Evolutionary conservation across 2,888 invertebrate genomes (phyloP), one percentile per base, ranked within the genome.

Genomic region (Abrostola triplasia): DNA sequence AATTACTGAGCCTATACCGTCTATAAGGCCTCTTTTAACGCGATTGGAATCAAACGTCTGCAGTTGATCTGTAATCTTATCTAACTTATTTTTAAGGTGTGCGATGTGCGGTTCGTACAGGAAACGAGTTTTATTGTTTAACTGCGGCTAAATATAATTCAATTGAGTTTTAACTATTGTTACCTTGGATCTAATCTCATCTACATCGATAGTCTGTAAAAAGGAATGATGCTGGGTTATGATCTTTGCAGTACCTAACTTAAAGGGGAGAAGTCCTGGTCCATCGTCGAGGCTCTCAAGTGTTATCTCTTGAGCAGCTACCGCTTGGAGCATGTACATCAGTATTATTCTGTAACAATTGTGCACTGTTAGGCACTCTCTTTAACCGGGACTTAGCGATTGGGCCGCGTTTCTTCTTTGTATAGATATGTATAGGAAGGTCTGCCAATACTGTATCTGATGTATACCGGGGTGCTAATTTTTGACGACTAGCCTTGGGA

Each of bases 401-500:
- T 1, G 61, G 51, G 0, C 61, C 44, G 6, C 35, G 24, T 8
- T 44, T 44, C 8, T 44, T 44, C 1, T 12, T 12, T 0, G 44
- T 44, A 44, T 44, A 44, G 2, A 44, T 56, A 1, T 62, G 60
- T 13, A 56, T 62, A 1, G 51, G 56, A 11, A 55, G 13, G 8
- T 55, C 50, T 0, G 55, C 50, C 50, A 61, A 4, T 0, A 62
- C 62, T 8, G 62, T 62, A 12, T 56, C 56, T 0, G 48, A 48
- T 2, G 48, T 56, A 24, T 36, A 56, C 6, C 56, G 13, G 0
- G 56, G 40, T 11, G 59, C 59, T 38, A 38, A 13, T 49, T 54
- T 59, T 36, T 59, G 59, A 9, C 54, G 38, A 9, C 6, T 35
- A 6, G 54, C 54, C 11, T 5, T 2, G 0, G 50, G 64, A 47